Evolutionary conservation across 2,113 vertebrate species (phyloP).

Genomic region (Galeopterus variegatus): DNA sequence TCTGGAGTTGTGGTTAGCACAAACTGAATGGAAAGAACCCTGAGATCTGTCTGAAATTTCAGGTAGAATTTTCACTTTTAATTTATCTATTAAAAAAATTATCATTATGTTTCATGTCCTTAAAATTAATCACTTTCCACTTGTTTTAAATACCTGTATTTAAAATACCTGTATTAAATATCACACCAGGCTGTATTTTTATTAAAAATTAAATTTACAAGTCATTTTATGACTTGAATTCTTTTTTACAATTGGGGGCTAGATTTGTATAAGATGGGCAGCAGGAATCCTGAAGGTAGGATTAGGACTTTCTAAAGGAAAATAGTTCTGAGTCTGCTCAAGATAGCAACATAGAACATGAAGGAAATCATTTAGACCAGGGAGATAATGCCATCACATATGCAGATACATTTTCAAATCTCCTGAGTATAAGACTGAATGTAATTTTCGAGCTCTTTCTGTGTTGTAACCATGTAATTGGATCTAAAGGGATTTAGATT

Average conservation of each 20-base stretch:
- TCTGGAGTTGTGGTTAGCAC: not conserved
- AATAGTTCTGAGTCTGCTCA: not conserved
- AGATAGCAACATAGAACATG: not conserved
- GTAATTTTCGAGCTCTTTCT: not conserved
- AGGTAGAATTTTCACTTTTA: not conserved
- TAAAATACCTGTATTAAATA: not conserved
- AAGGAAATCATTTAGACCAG: not conserved
- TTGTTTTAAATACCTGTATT: not conserved
- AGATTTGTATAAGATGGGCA: not conserved
- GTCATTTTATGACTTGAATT: not conserved
- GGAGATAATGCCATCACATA: not conserved
- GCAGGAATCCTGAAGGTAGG: not conserved
- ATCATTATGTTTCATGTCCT: not conserved
- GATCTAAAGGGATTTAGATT: not conserved
- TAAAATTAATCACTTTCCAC: not conserved
- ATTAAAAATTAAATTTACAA: not conserved
- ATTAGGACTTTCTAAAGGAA: not conserved
- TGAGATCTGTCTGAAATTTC: not conserved
- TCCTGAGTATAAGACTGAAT: not conserved
- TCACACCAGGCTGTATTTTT: not conserved
- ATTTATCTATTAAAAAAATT: not conserved
- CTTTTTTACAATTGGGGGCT: not conserved
- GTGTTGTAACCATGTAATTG: not conserved
- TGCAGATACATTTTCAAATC: not conserved
- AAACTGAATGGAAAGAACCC: not conserved